phyloP scores from a whole-genome alignment of 2,797 vertebrate species.

The Micromesistius poutassou region DNA sequence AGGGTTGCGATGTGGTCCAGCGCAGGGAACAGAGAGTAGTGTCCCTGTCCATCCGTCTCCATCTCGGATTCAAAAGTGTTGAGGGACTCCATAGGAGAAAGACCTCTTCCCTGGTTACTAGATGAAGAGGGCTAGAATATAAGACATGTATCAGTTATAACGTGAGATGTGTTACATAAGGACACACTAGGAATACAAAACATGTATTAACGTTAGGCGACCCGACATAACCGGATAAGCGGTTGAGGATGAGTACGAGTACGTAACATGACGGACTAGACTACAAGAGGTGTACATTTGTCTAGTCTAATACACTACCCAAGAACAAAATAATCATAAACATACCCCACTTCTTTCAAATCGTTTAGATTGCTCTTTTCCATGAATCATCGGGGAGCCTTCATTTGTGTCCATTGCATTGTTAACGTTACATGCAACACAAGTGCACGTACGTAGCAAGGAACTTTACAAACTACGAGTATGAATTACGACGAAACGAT shows the following conservation, averaged over 20 bases:
- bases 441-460: not conserved
- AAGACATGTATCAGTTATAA: not conserved
- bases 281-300: not conserved
- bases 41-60: constrained; percentile 77
- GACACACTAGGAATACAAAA: not conserved
- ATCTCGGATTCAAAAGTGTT: constrained; percentile 80
- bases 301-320: constrained; percentile 12
- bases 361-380: constrained; percentile 37
- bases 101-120: constrained; percentile 29
- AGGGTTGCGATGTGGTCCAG: constrained; percentile 76
- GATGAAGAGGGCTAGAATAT: constrained; percentile 20
- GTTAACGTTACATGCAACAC: constrained; percentile 9
- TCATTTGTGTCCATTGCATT: constrained; percentile 27
- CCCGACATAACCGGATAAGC: no score
- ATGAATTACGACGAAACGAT: not conserved
- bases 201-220: no score
- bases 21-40: constrained; percentile 79
- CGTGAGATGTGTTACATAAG: not conserved
- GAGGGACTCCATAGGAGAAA: constrained; percentile 73
- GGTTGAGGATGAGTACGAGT: no score
- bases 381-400: constrained; percentile 48
- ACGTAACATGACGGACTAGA: no score
- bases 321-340: constrained; percentile 1
- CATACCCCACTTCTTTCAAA: constrained; percentile 21
- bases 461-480: not conserved